Base-by-base conservation (phyloP, 64 coral and sea anemone genomes). In the Exaiptasia diaphana region DNA sequence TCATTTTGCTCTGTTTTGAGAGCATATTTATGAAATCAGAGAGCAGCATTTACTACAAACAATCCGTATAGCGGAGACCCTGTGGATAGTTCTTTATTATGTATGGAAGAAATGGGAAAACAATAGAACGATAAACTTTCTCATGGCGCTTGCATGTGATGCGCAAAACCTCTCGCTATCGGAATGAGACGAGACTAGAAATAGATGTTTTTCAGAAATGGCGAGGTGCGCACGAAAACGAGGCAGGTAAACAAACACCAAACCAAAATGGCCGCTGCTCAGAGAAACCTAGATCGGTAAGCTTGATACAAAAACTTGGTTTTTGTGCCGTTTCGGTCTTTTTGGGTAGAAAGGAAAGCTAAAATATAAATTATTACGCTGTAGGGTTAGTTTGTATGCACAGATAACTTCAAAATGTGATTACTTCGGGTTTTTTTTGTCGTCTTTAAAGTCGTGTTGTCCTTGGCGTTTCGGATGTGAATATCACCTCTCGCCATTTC, bases 201-300 rank as follows among this genome's bases (percentile, higher is more conserved):
- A 52, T 52, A 52, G 49, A 52, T 10, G 49, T n/a, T 52, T 52
- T 52, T 52, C n/a, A 52, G n/a, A 52, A 12, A 52, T 52, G 67
- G 67, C 67, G 67, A 20, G 35, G 37, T 18, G 18, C 67, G 67
- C 67, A 34, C 37, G 22, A 34, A 70, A 70, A 33, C 35, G 67
- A 70, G 67, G 67, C 67, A 30, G 67, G 29, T 33, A 56, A 77
- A 41, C 34, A 56, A 43, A 36, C 2, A 23, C 35, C 3, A 77
- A 30, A 53, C 4, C 49, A 20, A 56, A 56, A 78, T 71, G 36
- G 67, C 67, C 2, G 75, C 75, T 37, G 50, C 74, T 77, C 74
- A 59, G 74, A 50, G 18, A 77, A 59, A 77, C 74, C 48, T 14
- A 21, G 22, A 50, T 29, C 13, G 48, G 53, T 77, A 55, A 59